Percentiles rank a stretch among this genome's conserved stretches.
Evolutionary conservation across 2,797 vertebrate species (phyloP).

Genomic region (Propithecus deckenii): DNA sequence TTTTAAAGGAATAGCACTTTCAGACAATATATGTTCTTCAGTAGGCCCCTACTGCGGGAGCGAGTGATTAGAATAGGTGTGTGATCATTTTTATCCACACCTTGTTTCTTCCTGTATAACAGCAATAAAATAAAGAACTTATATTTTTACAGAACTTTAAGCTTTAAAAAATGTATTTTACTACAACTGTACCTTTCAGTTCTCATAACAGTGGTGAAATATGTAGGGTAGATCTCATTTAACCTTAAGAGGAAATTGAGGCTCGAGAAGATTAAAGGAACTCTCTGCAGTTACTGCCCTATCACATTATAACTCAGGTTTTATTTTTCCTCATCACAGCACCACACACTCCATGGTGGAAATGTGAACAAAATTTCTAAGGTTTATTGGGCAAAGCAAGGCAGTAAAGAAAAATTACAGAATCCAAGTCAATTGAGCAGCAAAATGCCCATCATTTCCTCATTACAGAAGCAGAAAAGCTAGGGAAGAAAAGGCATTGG

Average conservation of each 20-base stretch:
- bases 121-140: background rate
- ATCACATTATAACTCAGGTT: background rate
- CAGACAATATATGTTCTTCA: background rate
- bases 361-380: constrained; percentile 40
- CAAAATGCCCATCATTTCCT: background rate
- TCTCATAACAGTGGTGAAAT: background rate
- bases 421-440: constrained; percentile 9
- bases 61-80: background rate
- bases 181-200: background rate
- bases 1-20: background rate
- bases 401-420: constrained; percentile 46
- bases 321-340: constrained; percentile 27
- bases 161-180: background rate
- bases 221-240: background rate
- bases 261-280: background rate
- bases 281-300: background rate
- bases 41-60: background rate
- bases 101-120: background rate
- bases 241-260: constrained; percentile 18
- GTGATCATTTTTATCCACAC: background rate
- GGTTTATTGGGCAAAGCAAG: constrained; percentile 42
- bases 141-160: constrained; percentile 17
- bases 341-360: background rate
- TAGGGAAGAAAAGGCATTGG: background rate
- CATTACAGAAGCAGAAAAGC: background rate